Evolutionary conservation across 2,797 vertebrate species (phyloP).

Genomic region (Pangasius mekongensis): DNA sequence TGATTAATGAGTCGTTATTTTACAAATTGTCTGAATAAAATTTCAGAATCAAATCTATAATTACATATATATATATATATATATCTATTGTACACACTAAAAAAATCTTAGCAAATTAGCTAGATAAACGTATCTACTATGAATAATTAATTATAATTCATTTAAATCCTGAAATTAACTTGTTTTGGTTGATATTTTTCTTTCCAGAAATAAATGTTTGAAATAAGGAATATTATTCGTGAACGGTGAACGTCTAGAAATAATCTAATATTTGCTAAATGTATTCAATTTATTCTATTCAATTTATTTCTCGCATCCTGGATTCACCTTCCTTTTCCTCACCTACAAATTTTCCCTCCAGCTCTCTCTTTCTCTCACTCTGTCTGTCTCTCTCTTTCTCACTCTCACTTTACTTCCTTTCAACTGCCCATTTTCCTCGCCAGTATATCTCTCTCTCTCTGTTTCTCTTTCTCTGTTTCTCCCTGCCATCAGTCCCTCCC

Average conservation of each 20-base stretch:
- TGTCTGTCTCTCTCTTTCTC: background rate
- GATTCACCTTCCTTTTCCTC: background rate
- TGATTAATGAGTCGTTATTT: background rate
- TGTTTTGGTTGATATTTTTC: background rate
- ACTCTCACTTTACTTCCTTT: conserved; percentile 19
- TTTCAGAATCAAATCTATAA: too few species aligned
- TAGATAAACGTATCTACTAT: background rate
- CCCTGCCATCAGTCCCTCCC: conserved; percentile 8
- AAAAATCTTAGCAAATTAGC: background rate
- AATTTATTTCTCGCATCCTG: background rate
- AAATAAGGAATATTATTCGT: background rate
- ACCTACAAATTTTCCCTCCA: background rate
- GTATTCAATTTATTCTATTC: background rate
- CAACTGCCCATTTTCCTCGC: conserved; percentile 14
- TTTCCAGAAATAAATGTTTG: background rate
- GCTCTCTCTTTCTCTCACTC: background rate
- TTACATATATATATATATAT: too few species aligned
- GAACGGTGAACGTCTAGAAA: background rate
- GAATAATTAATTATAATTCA: too few species aligned
- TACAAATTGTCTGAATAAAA: background rate
- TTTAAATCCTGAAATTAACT: background rate
- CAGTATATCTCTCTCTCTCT: conserved; percentile 8
- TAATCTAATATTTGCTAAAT: background rate
- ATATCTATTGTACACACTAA: too few species aligned
- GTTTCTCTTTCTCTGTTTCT: background rate